These are phyloP conservation scores for Aphelenchoides besseyi DNA, from an alignment of 1,140 invertebrate species.

Conservation along the genomic window DNA sequence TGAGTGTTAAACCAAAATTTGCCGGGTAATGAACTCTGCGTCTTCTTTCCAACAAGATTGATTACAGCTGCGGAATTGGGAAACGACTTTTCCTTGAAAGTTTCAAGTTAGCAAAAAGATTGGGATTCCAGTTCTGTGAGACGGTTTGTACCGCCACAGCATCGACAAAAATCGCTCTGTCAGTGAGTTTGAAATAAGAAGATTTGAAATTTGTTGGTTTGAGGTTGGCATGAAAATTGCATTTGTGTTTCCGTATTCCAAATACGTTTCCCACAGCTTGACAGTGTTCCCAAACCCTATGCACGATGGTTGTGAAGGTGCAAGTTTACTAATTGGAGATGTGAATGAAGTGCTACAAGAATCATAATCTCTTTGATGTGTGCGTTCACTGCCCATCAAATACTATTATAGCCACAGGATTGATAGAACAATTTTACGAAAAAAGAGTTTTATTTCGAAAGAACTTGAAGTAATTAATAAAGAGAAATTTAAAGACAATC, in stretches of 20 bases:
- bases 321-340: not conserved
- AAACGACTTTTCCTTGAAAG: not conserved
- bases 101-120: not conserved
- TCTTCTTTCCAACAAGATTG: not conserved
- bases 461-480: not conserved
- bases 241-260: not conserved
- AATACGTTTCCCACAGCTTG: not conserved
- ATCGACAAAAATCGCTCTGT: not conserved
- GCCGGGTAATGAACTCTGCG: too few relatives aligned
- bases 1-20: not conserved
- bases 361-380: too few relatives aligned
- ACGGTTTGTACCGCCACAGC: not conserved
- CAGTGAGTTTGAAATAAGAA: not conserved
- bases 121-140: not conserved
- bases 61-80: conserved; percentile 9
- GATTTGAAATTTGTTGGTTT: not conserved
- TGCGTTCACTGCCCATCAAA: too few relatives aligned
- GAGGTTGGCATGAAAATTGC: not conserved
- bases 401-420: not conserved
- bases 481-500: not conserved
- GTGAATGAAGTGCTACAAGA: too few relatives aligned
- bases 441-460: not conserved
- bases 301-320: not conserved
- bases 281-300: not conserved
- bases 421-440: not conserved